These are phyloP conservation scores for Anarsia innoxiella DNA, from an alignment of 2,888 invertebrate species.

Conservation along the genomic window DNA sequence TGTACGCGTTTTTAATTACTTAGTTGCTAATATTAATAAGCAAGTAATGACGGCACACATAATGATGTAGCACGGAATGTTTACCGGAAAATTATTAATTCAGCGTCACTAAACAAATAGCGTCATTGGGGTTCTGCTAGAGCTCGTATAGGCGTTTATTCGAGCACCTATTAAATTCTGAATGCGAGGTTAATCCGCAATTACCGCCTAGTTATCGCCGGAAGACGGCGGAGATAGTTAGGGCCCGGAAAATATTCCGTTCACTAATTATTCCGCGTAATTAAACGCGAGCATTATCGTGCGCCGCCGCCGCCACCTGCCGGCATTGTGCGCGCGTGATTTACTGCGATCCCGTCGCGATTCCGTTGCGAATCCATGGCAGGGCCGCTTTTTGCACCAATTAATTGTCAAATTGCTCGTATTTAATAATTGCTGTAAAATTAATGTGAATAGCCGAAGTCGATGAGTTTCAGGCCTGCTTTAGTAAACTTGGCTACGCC, in stretches of 20 bases:
- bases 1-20: too few relatives aligned
- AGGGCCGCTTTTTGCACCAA: slow-evolving; percentile 69
- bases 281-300: slow-evolving; percentile 73
- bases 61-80: too few relatives aligned
- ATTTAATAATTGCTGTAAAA: slow-evolving; percentile 69
- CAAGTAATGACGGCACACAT: slow-evolving; percentile 18
- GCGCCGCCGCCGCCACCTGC: slow-evolving; percentile 71
- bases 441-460: slow-evolving; percentile 50
- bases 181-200: slow-evolving; percentile 73
- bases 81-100: slow-evolving; percentile 59
- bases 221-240: slow-evolving; percentile 74
- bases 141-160: slow-evolving; percentile 34
- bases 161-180: slow-evolving; percentile 70
- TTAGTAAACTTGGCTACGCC: too few relatives aligned
- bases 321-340: slow-evolving; percentile 71
- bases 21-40: slow-evolving; percentile 22
- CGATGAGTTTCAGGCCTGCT: slow-evolving; percentile 15
- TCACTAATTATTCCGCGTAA: slow-evolving; percentile 76
- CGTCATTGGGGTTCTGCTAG: slow-evolving; percentile 53
- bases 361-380: slow-evolving; percentile 58
- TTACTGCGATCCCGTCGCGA: slow-evolving; percentile 69
- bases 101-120: slow-evolving; percentile 61
- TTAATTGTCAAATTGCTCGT: slow-evolving; percentile 71
- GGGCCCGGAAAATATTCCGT: slow-evolving; percentile 75
- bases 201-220: slow-evolving; percentile 75